phyloP scores from a whole-genome alignment of 2,888 invertebrate species.

The Heliconius ethilla region DNA sequence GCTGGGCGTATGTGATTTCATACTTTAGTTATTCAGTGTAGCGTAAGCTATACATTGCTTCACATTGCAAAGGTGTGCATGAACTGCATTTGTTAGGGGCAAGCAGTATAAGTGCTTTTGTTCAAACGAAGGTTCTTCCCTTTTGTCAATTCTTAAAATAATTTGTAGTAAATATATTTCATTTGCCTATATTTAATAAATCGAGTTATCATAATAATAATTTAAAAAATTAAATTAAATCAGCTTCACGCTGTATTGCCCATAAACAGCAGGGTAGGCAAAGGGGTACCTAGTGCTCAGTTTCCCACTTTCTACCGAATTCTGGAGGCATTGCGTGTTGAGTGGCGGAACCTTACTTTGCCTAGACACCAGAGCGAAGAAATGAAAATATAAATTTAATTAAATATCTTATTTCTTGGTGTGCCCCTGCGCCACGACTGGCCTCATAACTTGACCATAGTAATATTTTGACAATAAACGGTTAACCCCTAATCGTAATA shows the following conservation, averaged over 20 bases:
- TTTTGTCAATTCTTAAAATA: neutral
- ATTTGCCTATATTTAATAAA: neutral
- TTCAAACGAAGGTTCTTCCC: neutral
- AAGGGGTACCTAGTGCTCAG: too few relatives aligned
- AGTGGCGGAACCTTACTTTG: too few relatives aligned
- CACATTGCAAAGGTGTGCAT: neutral
- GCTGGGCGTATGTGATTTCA: neutral
- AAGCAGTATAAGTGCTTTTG: neutral
- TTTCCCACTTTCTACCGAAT: too few relatives aligned
- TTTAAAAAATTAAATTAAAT: too few relatives aligned
- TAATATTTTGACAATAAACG: constrained; percentile 18
- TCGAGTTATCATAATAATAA: neutral
- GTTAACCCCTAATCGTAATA: constrained; percentile 24
- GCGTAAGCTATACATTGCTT: constrained; percentile 1
- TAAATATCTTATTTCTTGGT: too few relatives aligned
- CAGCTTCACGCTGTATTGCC: too few relatives aligned
- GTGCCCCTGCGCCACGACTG: too few relatives aligned
- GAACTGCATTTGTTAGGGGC: neutral
- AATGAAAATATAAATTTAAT: too few relatives aligned
- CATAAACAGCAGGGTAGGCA: too few relatives aligned
- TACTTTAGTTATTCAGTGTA: neutral
- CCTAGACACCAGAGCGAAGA: too few relatives aligned
- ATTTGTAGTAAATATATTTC: neutral
- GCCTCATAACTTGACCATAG: neutral
- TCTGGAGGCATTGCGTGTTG: too few relatives aligned